Evolutionary conservation across 2,797 vertebrate genomes (phyloP).

Genomic region (Pitangus sulphuratus): DNA sequence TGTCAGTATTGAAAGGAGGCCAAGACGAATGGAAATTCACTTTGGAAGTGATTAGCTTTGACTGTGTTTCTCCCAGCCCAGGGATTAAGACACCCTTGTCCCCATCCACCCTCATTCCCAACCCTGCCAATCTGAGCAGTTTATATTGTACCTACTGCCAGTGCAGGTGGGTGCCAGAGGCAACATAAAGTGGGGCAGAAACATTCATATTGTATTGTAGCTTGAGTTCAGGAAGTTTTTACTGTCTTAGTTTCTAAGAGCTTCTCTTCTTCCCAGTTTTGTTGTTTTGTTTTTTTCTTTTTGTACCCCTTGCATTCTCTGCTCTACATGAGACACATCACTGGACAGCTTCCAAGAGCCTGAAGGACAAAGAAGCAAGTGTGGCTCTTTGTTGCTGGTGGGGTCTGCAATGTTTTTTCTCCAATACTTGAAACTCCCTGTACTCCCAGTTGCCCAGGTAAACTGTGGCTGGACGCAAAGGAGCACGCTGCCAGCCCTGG

Average conservation of each 20-base stretch:
- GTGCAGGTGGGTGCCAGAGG: neutral
- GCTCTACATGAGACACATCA: too few relatives aligned
- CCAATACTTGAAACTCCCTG: accelerated
- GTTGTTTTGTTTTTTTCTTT: neutral
- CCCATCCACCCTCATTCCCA: accelerated
- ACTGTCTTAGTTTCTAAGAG: neutral
- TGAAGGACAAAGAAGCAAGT: neutral
- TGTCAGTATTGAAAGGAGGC: neutral
- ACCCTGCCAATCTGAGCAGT: neutral
- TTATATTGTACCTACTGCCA: neutral
- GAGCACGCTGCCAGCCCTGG: neutral
- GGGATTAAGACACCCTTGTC: neutral
- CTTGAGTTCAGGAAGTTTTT: neutral
- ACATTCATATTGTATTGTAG: accelerated
- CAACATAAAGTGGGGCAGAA: neutral
- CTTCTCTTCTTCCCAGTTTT: neutral
- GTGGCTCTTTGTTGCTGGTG: neutral
- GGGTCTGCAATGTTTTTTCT: neutral
- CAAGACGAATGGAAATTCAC: neutral
- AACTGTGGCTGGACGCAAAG: neutral
- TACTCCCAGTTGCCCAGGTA: neutral
- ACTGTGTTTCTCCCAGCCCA: neutral
- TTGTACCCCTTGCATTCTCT: neutral
- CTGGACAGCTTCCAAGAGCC: accelerated
- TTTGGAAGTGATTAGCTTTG: neutral